A percentile compares a stretch with the other conserved stretches of the same genome.
phyloP scores from a whole-genome alignment of 1,140 invertebrate genomes.

The Centruroides sculpturatus region DNA sequence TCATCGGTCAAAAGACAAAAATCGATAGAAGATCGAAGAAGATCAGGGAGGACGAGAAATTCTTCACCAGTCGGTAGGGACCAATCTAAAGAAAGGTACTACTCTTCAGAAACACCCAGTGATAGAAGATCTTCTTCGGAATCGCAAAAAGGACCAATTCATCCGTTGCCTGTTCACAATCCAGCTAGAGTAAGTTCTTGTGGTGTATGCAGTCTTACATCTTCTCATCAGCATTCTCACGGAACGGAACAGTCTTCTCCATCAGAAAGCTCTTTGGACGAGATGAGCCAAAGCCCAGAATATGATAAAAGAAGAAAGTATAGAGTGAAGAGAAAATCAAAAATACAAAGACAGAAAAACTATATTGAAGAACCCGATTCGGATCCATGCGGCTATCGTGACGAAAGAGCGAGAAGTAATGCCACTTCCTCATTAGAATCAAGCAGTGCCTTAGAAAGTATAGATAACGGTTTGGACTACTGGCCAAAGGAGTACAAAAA shows the following conservation, averaged over 20 bases:
- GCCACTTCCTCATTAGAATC: not conserved
- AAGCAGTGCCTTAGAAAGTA: not conserved
- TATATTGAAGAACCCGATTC: conserved; percentile 5
- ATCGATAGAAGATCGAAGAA: not conserved
- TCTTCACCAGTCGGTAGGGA: not conserved
- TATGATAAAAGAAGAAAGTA: not conserved
- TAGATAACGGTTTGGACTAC: not conserved
- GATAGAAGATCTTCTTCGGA: not conserved
- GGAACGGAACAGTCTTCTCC: conserved; percentile 3
- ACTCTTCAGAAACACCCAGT: not conserved
- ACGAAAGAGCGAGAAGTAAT: not conserved
- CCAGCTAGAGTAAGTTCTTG: not conserved
- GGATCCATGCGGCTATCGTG: not conserved
- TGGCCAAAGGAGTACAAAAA: not conserved
- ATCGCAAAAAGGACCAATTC: not conserved
- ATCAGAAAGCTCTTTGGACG: conserved; percentile 17
- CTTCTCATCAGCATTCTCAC: not conserved
- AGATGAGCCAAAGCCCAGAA: not conserved
- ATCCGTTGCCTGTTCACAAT: not conserved
- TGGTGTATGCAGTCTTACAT: not conserved
- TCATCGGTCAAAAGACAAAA: not conserved
- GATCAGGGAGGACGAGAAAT: not conserved
- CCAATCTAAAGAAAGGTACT: not conserved
- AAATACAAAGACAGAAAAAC: conserved; percentile 6
- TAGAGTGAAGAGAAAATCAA: not conserved